Base-by-base conservation (phyloP, 2,113 vertebrate species). In the Dicerorhinus sumatrensis region DNA sequence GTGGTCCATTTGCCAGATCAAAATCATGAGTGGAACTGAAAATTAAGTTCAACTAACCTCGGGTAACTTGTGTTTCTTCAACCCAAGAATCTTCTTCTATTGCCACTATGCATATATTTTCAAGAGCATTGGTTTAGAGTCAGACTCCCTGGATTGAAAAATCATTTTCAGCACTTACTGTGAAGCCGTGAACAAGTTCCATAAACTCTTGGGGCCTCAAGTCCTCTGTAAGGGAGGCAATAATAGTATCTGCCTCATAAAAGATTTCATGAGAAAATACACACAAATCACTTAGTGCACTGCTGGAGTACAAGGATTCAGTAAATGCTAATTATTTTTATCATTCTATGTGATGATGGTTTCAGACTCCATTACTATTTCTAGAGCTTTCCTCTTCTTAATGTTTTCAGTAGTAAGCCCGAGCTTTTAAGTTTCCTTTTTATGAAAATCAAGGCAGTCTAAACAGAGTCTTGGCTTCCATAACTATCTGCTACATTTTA, bases 361-460 rank as follows among this genome's bases (percentile, higher is more conserved):
- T 18, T 98, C 97, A 97, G 63, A 96, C 84, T 97, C 48, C 83
- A 89, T 97, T 97, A 84, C 86, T 97, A 93, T 96, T 98, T 98
- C 94, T 95, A 97, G 84, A 95, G 85, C 91, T 83, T 98, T 97
- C 83, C 81, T 98, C 98, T 98, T 97, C 94, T 95, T 96, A 96
- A 21, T 67, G 90, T 97, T 98, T 97, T 97, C 86, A 6, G 39
- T 97, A 97, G 97, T 98, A 98, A 98, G 95, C 92, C 87, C 77
- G 96, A 96, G 98, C 67, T 89, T 98, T 97, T 89, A 97, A 93
- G 42, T 70, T 97, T 98, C 94, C 77, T 97, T 87, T 98, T 96
- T 86, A 48, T 98, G 97, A 94, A 98, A 98, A 96, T 96, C 96
- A 95, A 97, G 97, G 97, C 73, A 98, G 88, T 89, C 84, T 96